Evolutionary conservation across 2,888 invertebrate species (phyloP).

Genomic region (Cryptus viduatorius): DNA sequence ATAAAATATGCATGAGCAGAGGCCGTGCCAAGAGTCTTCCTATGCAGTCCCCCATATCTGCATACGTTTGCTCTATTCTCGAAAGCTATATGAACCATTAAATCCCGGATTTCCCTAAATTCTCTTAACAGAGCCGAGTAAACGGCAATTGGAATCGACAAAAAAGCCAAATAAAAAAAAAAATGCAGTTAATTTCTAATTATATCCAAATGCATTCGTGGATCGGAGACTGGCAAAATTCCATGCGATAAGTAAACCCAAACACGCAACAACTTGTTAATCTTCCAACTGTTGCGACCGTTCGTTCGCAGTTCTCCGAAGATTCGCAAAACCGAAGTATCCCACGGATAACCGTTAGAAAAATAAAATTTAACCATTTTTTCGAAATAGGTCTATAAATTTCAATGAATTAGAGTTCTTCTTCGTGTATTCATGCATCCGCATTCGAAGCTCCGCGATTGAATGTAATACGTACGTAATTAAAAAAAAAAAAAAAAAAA

Average conservation of each 20-base stretch:
- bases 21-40: slow-evolving; percentile 62
- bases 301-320: not conserved
- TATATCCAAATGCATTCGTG: not conserved
- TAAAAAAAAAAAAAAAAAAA: not conserved
- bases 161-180: not conserved
- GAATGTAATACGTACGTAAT: not conserved
- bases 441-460: not conserved
- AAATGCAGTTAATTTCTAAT: not conserved
- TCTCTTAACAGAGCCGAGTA: slow-evolving; percentile 34
- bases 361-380: not conserved
- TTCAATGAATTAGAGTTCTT: not conserved
- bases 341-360: not conserved
- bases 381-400: not conserved
- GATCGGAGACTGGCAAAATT: not conserved
- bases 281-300: not conserved
- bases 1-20: slow-evolving; percentile 66
- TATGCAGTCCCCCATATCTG: slow-evolving; percentile 46
- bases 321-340: not conserved
- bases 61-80: slow-evolving; percentile 59
- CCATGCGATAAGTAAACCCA: not conserved
- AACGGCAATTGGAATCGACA: slow-evolving; percentile 3
- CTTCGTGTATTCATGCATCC: not conserved
- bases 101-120: slow-evolving; percentile 62
- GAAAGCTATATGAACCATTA: slow-evolving; percentile 61
- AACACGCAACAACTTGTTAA: not conserved